Evolutionary conservation across 2,113 vertebrate genomes (phyloP).

Genomic region (Phalacrocorax aristotelis): DNA sequence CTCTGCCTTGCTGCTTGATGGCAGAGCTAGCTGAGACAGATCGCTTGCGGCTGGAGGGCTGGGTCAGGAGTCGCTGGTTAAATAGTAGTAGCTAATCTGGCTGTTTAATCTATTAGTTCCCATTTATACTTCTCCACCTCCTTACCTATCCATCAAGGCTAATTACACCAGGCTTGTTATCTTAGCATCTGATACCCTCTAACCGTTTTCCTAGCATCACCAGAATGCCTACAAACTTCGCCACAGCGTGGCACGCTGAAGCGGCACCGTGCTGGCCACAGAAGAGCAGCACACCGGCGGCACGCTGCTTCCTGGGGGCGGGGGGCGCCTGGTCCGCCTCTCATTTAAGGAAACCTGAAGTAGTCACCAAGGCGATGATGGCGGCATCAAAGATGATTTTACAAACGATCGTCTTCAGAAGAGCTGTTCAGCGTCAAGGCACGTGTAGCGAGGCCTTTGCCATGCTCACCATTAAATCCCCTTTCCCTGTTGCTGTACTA

Average conservation of each 20-base stretch:
- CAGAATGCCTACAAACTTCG: neutral
- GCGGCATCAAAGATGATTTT: neutral
- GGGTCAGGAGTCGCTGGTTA: neutral
- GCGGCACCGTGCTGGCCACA: accelerated
- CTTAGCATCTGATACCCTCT: neutral
- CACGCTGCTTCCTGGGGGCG: neutral
- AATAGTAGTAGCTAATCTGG: neutral
- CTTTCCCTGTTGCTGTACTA: neutral
- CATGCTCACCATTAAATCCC: neutral
- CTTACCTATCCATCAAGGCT: neutral
- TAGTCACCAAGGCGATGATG: neutral
- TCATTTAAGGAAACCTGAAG: neutral
- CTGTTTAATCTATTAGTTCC: neutral
- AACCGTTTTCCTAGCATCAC: accelerated
- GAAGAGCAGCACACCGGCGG: neutral
- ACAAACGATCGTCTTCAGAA: neutral
- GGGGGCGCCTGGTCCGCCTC: neutral
- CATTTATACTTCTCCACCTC: neutral
- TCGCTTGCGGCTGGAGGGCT: neutral
- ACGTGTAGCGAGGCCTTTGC: neutral
- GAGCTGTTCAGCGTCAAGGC: neutral
- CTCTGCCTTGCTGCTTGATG: neutral
- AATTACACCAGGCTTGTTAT: neutral
- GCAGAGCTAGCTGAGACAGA: neutral
- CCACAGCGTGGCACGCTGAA: accelerated